Evolutionary conservation across 2,797 vertebrate genomes (phyloP).

Genomic region (Mustela erminea): DNA sequence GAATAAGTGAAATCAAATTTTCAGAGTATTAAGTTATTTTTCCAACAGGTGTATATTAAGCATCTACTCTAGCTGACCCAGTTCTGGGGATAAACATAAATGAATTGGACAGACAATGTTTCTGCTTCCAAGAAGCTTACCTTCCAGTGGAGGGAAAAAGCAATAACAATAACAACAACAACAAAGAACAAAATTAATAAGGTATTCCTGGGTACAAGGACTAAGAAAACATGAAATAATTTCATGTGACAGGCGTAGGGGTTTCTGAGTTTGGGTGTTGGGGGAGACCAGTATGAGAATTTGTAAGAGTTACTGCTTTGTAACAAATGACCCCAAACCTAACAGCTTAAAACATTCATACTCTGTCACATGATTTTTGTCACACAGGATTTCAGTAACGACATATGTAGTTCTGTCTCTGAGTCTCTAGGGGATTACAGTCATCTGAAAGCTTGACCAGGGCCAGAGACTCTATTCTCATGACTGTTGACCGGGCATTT

Average conservation of each 20-base stretch:
- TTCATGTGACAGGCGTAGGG: not conserved
- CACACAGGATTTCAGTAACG: not conserved
- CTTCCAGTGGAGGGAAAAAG: not conserved
- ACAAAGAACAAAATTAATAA: not conserved
- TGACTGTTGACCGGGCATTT: accelerated
- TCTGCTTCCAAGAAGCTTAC: not conserved
- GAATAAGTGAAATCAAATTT: not conserved
- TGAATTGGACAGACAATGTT: not conserved
- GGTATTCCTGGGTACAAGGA: not conserved
- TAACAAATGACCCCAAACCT: not conserved
- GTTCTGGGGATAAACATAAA: not conserved
- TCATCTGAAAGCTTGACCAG: not conserved
- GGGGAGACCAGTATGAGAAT: not conserved
- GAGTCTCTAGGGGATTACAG: not conserved
- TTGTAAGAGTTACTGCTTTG: not conserved
- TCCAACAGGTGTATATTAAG: not conserved
- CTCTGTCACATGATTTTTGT: not conserved
- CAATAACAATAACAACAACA: not conserved
- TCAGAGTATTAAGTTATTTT: not conserved
- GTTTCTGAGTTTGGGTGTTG: not conserved
- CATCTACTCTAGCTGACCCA: not conserved
- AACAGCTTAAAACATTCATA: not conserved
- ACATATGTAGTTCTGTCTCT: not conserved
- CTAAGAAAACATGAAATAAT: slow-evolving; percentile 5
- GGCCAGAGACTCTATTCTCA: not conserved